phyloP scores from a whole-genome alignment of 2,888 invertebrate genomes.

The Deilephila porcellus region DNA sequence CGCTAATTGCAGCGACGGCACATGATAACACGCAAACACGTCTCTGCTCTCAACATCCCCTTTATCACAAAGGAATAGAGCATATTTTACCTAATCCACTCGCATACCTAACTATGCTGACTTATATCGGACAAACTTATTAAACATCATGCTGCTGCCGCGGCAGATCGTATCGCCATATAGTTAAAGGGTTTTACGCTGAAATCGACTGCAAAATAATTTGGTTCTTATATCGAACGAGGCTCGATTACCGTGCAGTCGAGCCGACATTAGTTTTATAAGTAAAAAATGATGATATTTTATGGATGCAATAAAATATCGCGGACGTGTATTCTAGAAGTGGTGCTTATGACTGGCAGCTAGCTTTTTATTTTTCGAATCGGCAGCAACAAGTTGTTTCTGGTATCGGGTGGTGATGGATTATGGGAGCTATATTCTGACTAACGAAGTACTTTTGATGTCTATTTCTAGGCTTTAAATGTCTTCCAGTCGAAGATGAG shows the following conservation, averaged over 20 bases:
- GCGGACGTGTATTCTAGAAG: slow-evolving; percentile 5
- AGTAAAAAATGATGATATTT: slow-evolving; percentile 40
- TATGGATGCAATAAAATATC: slow-evolving; percentile 35
- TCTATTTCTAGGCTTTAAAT: no score
- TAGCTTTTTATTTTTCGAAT: not conserved
- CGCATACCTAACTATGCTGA: slow-evolving; percentile 36
- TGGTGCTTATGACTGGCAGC: not conserved
- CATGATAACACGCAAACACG: slow-evolving; percentile 40
- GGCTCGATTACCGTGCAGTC: slow-evolving; percentile 44
- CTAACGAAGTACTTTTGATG: no score
- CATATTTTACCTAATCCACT: slow-evolving; percentile 33
- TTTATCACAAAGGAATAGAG: slow-evolving; percentile 6
- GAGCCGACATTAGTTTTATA: slow-evolving; percentile 38
- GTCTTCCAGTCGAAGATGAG: no score
- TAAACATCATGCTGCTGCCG: slow-evolving; percentile 30
- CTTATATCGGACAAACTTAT: slow-evolving; percentile 47
- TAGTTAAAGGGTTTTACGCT: slow-evolving; percentile 5
- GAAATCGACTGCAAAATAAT: slow-evolving; percentile 4
- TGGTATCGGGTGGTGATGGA: not conserved
- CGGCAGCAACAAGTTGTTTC: not conserved
- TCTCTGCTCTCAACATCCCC: slow-evolving; percentile 1
- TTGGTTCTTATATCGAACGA: slow-evolving; percentile 39
- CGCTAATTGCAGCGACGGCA: slow-evolving; percentile 52
- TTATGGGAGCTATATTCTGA: not conserved
- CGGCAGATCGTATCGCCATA: slow-evolving; percentile 21